Percentiles rank a stretch among this genome's conserved stretches.
Evolutionary conservation across 2,113 vertebrate species (phyloP).

Genomic region (Baryphthengus martii): DNA sequence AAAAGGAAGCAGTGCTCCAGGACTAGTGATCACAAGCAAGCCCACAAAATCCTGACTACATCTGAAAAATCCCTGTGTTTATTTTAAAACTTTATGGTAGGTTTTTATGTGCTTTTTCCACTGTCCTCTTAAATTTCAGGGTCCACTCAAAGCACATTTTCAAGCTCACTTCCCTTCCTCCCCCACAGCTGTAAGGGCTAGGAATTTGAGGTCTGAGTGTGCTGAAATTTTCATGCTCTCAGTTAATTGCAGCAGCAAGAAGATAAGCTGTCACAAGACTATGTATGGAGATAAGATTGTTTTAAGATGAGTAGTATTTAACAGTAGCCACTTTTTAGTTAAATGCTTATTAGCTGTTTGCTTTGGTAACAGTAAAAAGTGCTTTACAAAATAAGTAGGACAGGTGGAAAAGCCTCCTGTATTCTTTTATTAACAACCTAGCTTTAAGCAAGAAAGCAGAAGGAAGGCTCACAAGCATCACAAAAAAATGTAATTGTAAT

Average conservation of each 20-base stretch:
- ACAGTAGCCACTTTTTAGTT: neutral
- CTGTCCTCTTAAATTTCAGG: neutral
- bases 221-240: neutral
- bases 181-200: neutral
- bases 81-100: neutral
- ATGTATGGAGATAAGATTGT: neutral
- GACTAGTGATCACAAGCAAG: neutral
- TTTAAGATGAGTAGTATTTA: neutral
- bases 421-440: neutral
- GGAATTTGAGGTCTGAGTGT: neutral
- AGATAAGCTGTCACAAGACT: neutral
- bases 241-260: neutral
- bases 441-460: neutral
- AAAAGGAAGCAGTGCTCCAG: neutral
- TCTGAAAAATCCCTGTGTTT: neutral
- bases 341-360: neutral
- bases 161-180: neutral
- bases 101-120: neutral
- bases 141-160: neutral
- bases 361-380: neutral
- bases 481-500: accelerated
- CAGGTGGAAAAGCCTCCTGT: neutral
- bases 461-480: accelerated
- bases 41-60: neutral
- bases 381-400: neutral